Evolutionary conservation across 2,888 invertebrate genomes (phyloP), one percentile per base, ranked within the genome.

Genomic region (Argyresthia albistria): DNA sequence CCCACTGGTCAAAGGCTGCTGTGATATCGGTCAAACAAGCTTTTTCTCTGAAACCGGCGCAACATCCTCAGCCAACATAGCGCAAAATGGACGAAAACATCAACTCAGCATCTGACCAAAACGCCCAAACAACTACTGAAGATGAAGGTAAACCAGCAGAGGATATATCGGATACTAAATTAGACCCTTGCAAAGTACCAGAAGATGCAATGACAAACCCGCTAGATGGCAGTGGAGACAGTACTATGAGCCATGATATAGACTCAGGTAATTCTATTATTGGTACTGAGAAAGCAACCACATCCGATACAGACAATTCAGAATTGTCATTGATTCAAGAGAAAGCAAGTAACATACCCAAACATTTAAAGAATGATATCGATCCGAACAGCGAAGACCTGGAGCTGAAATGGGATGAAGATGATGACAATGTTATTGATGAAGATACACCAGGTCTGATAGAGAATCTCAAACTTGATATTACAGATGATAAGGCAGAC

Each of bases 391-490:
- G 47, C 54, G 70, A 75, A 10, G 71, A 76, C 12, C 56, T 80
- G 8, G 56, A 69, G 36, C 57, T 78, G 4, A 66, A 61, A 56
- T 79, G 76, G 76, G 77, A 79, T 39, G 76, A 78, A 36, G 76
- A 78, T 47, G 47, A 47, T 11, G 35, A 47, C 4, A 6, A 25
- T 11, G 35, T 35, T 10, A 11, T 35, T 7, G 35, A 47, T n/a
- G 35, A 47, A 12, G 7, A 25, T 12, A 10, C 35, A 35, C 35
- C 47, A 11, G 47, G 35, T 4, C 35, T 47, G 12, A 35, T 47
- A 25, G 47, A 47, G 25, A 35, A 25, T 12, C 35, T 47, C 9
- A 12, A 47, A 8, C 10, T 47, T 25, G n/a, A n/a, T 47, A 47
- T 11, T 8, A 46, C 8, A 46, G 45, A 2, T 45, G 12, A 15